These are phyloP conservation scores for Alexandromys fortis DNA, from an alignment of 2,113 vertebrate species.

Conservation along the genomic window DNA sequence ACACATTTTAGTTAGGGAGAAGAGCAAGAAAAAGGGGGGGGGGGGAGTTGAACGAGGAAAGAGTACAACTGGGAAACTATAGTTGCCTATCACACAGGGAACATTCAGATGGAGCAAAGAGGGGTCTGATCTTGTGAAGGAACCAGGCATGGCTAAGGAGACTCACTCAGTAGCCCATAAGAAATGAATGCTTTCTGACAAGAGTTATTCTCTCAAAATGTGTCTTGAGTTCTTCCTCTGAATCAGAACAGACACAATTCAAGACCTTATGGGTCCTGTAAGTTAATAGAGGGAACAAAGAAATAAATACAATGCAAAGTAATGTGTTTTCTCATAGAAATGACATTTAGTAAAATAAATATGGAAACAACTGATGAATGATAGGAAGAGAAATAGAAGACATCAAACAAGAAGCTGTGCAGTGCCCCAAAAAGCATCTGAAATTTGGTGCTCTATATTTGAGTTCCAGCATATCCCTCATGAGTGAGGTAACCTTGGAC, in stretches of 20 bases:
- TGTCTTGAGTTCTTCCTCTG: neutral
- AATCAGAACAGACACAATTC: neutral
- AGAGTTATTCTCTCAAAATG: constrained; percentile 34
- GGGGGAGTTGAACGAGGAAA: neutral
- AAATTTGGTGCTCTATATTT: neutral
- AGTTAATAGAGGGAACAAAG: neutral
- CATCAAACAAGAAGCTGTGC: neutral
- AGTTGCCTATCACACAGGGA: neutral
- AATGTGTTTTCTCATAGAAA: constrained; percentile 29
- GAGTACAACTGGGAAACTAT: neutral
- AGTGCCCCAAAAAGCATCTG: neutral
- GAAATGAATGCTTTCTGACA: constrained; percentile 23
- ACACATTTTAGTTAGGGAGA: constrained; percentile 25
- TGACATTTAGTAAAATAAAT: constrained; percentile 47
- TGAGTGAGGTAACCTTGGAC: neutral
- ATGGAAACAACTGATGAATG: constrained; percentile 52
- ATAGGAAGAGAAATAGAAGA: constrained; percentile 39
- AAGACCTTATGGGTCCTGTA: neutral
- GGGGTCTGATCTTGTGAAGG: neutral
- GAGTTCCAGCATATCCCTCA: neutral
- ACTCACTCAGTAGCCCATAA: neutral
- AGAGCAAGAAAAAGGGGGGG: neutral
- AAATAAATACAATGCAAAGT: neutral
- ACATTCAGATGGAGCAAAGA: neutral
- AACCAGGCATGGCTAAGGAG: neutral